These are phyloP conservation scores for Notothenia rossii DNA, from an alignment of 2,113 vertebrate genomes.

Conservation along the genomic window DNA sequence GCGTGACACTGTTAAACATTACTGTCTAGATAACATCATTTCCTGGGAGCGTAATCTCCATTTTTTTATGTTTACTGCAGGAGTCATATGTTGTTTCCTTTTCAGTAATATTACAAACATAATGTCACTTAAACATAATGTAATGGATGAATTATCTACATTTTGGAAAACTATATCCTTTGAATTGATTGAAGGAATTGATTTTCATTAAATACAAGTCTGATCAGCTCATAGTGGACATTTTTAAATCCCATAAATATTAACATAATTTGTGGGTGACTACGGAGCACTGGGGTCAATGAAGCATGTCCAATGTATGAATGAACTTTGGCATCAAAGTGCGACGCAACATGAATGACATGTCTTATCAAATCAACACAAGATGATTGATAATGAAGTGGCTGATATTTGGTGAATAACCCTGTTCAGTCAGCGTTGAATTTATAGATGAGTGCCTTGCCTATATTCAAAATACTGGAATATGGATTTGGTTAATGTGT, in stretches of 20 bases:
- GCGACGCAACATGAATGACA: not conserved
- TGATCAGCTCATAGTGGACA: slow-evolving; percentile 29
- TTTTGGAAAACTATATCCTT: not conserved
- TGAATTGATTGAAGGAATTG: not conserved
- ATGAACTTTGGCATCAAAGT: not conserved
- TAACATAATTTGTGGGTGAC: slow-evolving; percentile 34
- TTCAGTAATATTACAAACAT: not conserved
- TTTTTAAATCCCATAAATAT: slow-evolving; percentile 44
- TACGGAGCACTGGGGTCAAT: slow-evolving; percentile 2
- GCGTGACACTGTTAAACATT: slow-evolving; percentile 46
- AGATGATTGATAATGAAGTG: slow-evolving; percentile 4
- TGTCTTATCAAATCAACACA: slow-evolving; percentile 1
- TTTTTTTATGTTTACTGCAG: not conserved
- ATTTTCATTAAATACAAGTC: slow-evolving; percentile 21
- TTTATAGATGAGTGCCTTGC: not conserved
- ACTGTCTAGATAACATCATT: not conserved
- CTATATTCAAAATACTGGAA: not conserved
- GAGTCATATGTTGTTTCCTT: not conserved
- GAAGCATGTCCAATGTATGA: not conserved
- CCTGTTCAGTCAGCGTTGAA: not conserved
- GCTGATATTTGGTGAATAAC: slow-evolving; percentile 1
- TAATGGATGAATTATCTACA: not conserved
- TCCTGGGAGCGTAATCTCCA: not conserved
- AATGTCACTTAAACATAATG: not conserved
- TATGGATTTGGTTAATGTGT: slow-evolving; percentile 5